Evolutionary conservation across 2,113 vertebrate species (phyloP), one percentile per base, ranked within the genome.

Genomic region (Rhinoderma darwinii): DNA sequence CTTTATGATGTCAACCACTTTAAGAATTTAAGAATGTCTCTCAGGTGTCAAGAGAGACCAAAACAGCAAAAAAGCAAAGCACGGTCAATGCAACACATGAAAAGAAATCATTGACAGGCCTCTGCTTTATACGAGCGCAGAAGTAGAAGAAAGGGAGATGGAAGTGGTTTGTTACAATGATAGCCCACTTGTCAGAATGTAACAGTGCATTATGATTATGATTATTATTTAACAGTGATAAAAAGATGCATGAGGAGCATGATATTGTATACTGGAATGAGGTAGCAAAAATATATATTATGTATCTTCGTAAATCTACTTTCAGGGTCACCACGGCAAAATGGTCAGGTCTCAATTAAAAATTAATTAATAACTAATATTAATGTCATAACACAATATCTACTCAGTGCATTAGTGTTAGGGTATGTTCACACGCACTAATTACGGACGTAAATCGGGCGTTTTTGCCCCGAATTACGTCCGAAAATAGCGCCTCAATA

Each of bases 51-150:
- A 86, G 89, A 50, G 86, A 90, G 90, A 2, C 12, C 3, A 87
- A 59, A 20, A 83, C 74, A 87, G 86, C 82, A 88, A 85, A 84
- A 41, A 89, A 90, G 89, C 82, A 83, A 91, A 56, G 73, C 82
- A 88, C 86, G 88, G 88, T 70, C 89, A 90, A 90, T 90, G 88
- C 22, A 89, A 12, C 17, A 86, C n/a, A 56, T n/a, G 5, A 88
- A 70, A 89, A 88, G 10, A 35, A 88, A 83, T 86, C 68, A 17
- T 5, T 18, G 39, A 82, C 2, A 85, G 72, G 51, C 6, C 35
- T 73, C 39, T 22, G 41, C 54, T 68, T n/a, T 54, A 74, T 30
- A 32, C 86, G 82, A 88, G 66, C 32, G 4, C n/a, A 32, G 44
- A 12, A 35, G 30, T 74, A 90, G 91, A 84, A 73, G 79, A 84